Base-by-base conservation (phyloP, 2,888 invertebrate species). In the Oscheius myriophilus region DNA sequence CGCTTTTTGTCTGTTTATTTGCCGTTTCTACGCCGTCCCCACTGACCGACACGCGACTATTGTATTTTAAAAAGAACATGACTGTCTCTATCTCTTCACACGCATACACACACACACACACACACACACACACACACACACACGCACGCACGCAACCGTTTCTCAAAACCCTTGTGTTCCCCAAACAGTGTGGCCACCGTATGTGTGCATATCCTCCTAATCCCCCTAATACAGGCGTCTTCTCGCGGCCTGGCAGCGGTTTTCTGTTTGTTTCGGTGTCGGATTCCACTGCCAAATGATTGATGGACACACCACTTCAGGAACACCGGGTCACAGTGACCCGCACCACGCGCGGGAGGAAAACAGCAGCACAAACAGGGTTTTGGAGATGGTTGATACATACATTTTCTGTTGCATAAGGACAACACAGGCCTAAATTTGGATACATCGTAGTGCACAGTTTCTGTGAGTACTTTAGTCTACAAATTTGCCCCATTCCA, bases 1-100 rank as follows among this genome's bases (percentile, higher is more conserved):
- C 58, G 21, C 61, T 61, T 61, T 49, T 59, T 59, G 45, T 61
- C 61, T 61, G 58, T 61, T 61, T 61, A 61, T 61, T 61, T 61
- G 46, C 59, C 45, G 14, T 61, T 45, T 23, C 18, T 46, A 16
- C 46, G 18, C 16, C 42, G 16, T 52, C 39, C n/a, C n/a, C 52
- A 52, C 26, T 26, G 26, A n/a, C n/a, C 21, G 39, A 26, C 26
- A 62, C n/a, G 23, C 46, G 25, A 25, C 51, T 46, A 18, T 61
- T 26, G n/a, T n/a, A n/a, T n/a, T n/a, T n/a, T 18, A 6, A 45
- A 49, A 11, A 49, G 33, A 46, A 46, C 18, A 12, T 18, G 53
- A 0, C 26, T 11, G 9, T 12, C 46, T 46, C 3, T 18, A 7
- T 46, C 46, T 46, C 12, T 18, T 46, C 18, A 46, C 18, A n/a